Base-by-base conservation (phyloP, 2,888 invertebrate genomes). In the Lymantria monacha region DNA sequence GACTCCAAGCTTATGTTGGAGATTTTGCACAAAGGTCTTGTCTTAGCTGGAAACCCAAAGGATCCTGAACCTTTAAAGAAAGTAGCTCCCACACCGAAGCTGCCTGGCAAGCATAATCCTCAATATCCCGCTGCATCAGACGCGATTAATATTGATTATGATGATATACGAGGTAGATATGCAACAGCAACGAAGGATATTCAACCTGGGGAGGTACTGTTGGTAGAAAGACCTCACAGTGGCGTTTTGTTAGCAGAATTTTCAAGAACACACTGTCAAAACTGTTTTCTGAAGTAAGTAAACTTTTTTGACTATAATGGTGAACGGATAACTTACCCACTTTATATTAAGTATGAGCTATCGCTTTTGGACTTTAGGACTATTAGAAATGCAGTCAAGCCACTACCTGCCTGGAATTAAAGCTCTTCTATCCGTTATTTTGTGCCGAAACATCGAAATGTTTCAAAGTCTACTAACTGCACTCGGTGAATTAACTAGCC, bases 151-250 rank as follows among this genome's bases (percentile, higher is more conserved):
- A 93, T 96, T 56, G 93, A 93, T 46, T 91, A 93, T 53, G 93
- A 93, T 48, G 87, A 91, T 14, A 76, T 83, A 3, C 92, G 93
- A 70, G 97, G 97, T 0, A 92, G 97, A 68, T 96, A 93, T 76
- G 96, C 95, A 0, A 91, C 93, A 31, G 96, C 97, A 0, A 90
- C 91, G 0, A 91, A 92, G 52, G 92, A 95, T 66, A 94, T 97
- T 9, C 85, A 92, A 57, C 93, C 95, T 3, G 97, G 97, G 0
- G 95, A 96, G 68, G 91, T 95, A 46, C 76, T 97, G 51, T 79
- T 96, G 0, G 88, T 95, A 9, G 97, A 97, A 75, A 93, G 92
- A 58, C 94, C 97, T 0, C 93, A 95, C 69, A 94, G 95, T 50
- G 92, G 94, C 0, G 95, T 94, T 22, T 83, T 97, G 11, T 85